Percentiles rank a stretch among this genome's conserved stretches.
phyloP scores from a whole-genome alignment of 2,888 invertebrate species.

The Sepioteuthis lessoniana region DNA sequence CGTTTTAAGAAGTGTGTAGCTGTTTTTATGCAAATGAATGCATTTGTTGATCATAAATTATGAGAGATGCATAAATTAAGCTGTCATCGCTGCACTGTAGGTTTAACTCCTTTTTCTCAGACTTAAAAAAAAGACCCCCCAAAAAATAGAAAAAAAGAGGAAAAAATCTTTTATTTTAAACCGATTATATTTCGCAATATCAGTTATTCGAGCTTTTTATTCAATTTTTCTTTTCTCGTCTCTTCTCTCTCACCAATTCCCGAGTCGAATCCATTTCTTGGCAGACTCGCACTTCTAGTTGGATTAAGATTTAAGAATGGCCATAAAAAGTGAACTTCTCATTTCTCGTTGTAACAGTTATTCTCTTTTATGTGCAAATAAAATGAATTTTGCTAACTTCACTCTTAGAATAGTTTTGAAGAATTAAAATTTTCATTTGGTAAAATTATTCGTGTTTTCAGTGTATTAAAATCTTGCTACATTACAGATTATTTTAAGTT shows the following conservation, averaged over 20 bases:
- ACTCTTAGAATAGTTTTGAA: too few relatives aligned
- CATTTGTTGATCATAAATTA: conserved; percentile 15
- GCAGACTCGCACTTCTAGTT: not conserved
- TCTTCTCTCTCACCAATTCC: not conserved
- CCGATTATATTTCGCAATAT: not conserved
- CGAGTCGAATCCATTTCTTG: not conserved
- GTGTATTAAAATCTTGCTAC: too few relatives aligned
- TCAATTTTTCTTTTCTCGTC: not conserved
- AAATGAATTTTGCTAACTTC: too few relatives aligned
- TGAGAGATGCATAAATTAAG: not conserved
- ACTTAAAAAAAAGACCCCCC: not conserved
- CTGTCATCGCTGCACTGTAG: not conserved
- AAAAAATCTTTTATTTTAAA: not conserved
- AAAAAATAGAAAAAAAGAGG: not conserved
- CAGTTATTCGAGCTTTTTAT: not conserved
- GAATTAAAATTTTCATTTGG: too few relatives aligned
- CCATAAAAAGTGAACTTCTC: too few relatives aligned
- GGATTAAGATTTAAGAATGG: not conserved
- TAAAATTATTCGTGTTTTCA: too few relatives aligned
- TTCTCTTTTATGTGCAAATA: too few relatives aligned
- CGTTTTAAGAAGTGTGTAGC: not conserved
- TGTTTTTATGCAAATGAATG: conserved; percentile 11
- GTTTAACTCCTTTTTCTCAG: not conserved
- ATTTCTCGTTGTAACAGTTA: too few relatives aligned
- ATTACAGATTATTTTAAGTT: too few relatives aligned